These are phyloP conservation scores for Formica selysi DNA, from an alignment of 1,140 invertebrate species.

Conservation along the genomic window DNA sequence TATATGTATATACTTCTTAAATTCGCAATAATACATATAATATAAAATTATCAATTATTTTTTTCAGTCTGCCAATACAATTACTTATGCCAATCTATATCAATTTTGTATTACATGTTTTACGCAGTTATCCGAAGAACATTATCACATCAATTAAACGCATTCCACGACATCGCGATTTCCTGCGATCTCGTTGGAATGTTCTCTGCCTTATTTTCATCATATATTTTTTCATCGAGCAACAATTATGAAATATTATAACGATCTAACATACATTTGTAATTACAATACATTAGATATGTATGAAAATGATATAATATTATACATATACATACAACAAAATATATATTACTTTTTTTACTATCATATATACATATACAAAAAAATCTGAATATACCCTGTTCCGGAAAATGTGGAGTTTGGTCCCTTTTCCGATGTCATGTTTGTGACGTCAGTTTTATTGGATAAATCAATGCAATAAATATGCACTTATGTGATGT, in stretches of 20 bases:
- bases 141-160: constrained; percentile 59
- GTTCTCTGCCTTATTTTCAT: not conserved
- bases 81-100: constrained; percentile 23
- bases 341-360: constrained; percentile 75
- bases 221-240: constrained; percentile 12
- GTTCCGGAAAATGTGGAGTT: constrained; percentile 48
- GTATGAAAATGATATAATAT: constrained; percentile 53
- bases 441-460: not conserved
- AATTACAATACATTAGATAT: constrained; percentile 63
- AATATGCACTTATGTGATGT: constrained; percentile 15
- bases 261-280: constrained; percentile 53
- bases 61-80: not conserved
- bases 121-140: constrained; percentile 22
- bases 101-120: constrained; percentile 13
- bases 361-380: constrained; percentile 45
- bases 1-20: not conserved
- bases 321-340: constrained; percentile 72
- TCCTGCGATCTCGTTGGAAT: not conserved
- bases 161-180: not conserved
- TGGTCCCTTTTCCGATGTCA: constrained; percentile 12
- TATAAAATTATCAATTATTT: constrained; percentile 18
- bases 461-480: constrained; percentile 42
- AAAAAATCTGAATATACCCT: constrained; percentile 49
- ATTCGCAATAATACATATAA: not conserved
- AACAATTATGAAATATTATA: constrained; percentile 67